Base-by-base conservation (phyloP, 2,113 vertebrate species). In the Grallaria varia region DNA sequence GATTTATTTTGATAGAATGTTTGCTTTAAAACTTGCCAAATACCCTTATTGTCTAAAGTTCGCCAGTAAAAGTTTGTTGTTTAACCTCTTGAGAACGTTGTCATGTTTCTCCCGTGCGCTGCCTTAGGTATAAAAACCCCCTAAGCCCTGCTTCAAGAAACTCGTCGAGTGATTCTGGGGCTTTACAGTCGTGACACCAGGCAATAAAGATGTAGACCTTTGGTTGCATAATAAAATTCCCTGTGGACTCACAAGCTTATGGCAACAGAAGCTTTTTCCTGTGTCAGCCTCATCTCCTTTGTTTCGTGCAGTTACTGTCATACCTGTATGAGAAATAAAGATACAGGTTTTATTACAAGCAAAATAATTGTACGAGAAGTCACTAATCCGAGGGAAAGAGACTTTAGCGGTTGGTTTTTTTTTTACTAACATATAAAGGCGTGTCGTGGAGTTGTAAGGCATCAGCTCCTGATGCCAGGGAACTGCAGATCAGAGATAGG, bases 81-180 rank as follows among this genome's bases (percentile, higher is more conserved):
- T 55, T 55, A 35, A 47, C 40, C 14, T 76, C n/a, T 49, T 55
- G 62, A 25, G 21, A 62, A 35, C 10, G 8, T 62, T 55, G 40
- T 53, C 10, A 11, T 7, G 19, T 83, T 83, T 90, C 25, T 62
- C 40, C 55, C 24, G 6, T 62, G 9, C 27, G 21, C 40, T 89
- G 24, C 35, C 20, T 76, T 21, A 18, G 25, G n/a, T 68, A 35
- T 69, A 27, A 69, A 62, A 75, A 40, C 10, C 35, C 10, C 16
- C 59, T 39, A 28, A 39, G 17, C 5, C 59, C 37, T 17, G 4
- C 27, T 62, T 62, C 40, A 42, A 76, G 30, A 76, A 76, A 47
- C 55, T 42, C 2, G 0, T 62, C 1, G 5, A 35, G 40, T 56
- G 40, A 33, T 18, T 55, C 39, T 0, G 0, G 47, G 30, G 12